phyloP scores from a whole-genome alignment of 2,888 invertebrate species.

The Aricia artaxerxes region DNA sequence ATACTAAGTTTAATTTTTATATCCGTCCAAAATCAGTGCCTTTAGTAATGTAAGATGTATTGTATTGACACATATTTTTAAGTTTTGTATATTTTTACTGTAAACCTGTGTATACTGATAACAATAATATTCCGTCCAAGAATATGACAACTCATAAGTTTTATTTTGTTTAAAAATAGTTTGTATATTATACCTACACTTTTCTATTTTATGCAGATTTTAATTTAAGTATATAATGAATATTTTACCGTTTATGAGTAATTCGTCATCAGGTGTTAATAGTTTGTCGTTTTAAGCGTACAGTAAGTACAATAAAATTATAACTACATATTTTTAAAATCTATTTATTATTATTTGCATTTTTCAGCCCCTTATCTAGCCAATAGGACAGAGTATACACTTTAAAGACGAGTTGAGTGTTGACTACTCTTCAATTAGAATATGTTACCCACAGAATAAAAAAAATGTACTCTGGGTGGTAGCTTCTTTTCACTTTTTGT shows the following conservation, averaged over 20 bases:
- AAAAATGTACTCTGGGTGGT: too few relatives aligned
- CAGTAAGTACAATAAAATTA: neutral
- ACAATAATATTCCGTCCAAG: neutral
- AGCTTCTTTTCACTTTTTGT: too few relatives aligned
- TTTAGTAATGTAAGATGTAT: neutral
- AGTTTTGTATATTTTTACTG: neutral
- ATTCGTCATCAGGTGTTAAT: neutral
- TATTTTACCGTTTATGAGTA: too few relatives aligned
- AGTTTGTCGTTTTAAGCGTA: neutral
- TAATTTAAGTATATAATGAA: neutral
- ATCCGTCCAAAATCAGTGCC: conserved; percentile 15
- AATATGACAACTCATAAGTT: neutral
- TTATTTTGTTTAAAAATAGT: neutral
- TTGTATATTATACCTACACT: too few relatives aligned
- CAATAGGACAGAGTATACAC: too few relatives aligned
- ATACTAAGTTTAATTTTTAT: neutral
- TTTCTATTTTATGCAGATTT: neutral
- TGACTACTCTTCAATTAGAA: too few relatives aligned
- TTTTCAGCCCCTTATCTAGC: too few relatives aligned
- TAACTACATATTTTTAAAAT: neutral
- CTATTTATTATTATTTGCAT: neutral
- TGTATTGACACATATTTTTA: neutral
- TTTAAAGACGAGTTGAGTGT: too few relatives aligned
- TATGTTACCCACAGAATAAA: too few relatives aligned
- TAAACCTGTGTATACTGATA: neutral